phyloP scores from a whole-genome alignment of 2,888 invertebrate species.

The Caenorhabditis drosophilae region DNA sequence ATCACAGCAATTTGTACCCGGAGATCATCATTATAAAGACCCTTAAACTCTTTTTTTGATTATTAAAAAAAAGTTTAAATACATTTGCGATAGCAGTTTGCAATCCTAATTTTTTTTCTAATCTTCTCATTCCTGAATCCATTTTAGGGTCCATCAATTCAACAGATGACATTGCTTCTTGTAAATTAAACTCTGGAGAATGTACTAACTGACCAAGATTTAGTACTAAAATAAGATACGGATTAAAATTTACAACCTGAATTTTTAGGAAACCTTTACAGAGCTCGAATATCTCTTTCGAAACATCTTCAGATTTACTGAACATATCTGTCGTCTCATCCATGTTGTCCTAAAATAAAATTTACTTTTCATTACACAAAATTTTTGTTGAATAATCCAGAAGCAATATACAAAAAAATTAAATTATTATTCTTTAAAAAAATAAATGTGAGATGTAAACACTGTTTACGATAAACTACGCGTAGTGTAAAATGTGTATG shows the following conservation, averaged over 20 bases:
- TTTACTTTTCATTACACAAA: too few species aligned
- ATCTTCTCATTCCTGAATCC: constrained; percentile 96
- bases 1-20: constrained; percentile 88
- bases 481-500: too few species aligned
- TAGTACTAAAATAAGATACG: constrained; percentile 34
- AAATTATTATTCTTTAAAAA: too few species aligned
- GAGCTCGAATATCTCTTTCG: constrained; percentile 15
- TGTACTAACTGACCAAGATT: constrained; percentile 37
- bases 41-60: constrained; percentile 10
- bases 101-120: constrained; percentile 4
- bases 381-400: too few species aligned
- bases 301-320: constrained; percentile 14
- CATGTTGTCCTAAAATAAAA: not conserved
- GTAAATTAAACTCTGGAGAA: constrained; percentile 73
- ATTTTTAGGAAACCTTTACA: constrained; percentile 23
- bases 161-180: constrained; percentile 99
- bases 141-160: constrained; percentile 99
- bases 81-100: constrained; percentile 11
- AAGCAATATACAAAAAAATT: too few species aligned
- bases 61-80: not conserved
- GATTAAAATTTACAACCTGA: constrained; percentile 1
- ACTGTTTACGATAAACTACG: too few species aligned
- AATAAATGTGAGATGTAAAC: too few species aligned
- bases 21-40: constrained; percentile 12
- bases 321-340: too few species aligned